Evolutionary conservation across 1,140 invertebrate species (phyloP).

Genomic region (Planococcus citri): DNA sequence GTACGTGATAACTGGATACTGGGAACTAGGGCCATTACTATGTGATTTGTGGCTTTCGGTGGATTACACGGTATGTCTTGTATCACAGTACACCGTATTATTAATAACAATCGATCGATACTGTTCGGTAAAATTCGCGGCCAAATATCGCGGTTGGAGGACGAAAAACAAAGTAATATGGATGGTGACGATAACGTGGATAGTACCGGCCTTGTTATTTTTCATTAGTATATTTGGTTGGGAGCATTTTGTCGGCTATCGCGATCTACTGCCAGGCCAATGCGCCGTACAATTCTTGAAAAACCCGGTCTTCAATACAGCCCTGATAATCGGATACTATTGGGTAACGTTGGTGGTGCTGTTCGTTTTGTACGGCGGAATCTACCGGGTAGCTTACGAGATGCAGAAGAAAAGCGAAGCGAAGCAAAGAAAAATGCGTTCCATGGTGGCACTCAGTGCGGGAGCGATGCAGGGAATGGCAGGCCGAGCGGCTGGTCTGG

Average conservation of each 20-base stretch:
- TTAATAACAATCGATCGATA: conserved; percentile 97
- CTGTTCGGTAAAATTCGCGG: conserved; percentile 97
- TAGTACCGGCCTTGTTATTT: conserved; percentile 89
- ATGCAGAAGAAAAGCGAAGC: conserved; percentile 97
- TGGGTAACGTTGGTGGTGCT: conserved; percentile 91
- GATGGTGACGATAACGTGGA: conserved; percentile 96
- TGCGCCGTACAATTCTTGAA: conserved; percentile 97
- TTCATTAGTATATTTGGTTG: conserved; percentile 98
- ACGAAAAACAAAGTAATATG: conserved; percentile 84
- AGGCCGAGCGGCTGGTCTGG: conserved; percentile 70
- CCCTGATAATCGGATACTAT: conserved; percentile 96
- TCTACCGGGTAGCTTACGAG: conserved; percentile 95
- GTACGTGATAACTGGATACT: conserved; percentile 90
- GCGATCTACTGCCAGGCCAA: conserved; percentile 72
- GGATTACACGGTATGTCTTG: conserved; percentile 97
- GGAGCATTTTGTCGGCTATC: conserved; percentile 90
- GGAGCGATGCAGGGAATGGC: conserved; percentile 81
- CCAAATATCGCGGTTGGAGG: conserved; percentile 92
- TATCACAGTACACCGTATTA: conserved; percentile 97
- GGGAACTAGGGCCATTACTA: conserved; percentile 89
- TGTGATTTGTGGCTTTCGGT: conserved; percentile 98
- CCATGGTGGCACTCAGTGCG: conserved; percentile 76
- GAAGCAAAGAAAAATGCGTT: conserved; percentile 86
- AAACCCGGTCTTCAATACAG: conserved; percentile 93
- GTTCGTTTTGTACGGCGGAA: conserved; percentile 89